Evolutionary conservation across 2,797 vertebrate genomes (phyloP).

Genomic region (Catostomus latipinnis): DNA sequence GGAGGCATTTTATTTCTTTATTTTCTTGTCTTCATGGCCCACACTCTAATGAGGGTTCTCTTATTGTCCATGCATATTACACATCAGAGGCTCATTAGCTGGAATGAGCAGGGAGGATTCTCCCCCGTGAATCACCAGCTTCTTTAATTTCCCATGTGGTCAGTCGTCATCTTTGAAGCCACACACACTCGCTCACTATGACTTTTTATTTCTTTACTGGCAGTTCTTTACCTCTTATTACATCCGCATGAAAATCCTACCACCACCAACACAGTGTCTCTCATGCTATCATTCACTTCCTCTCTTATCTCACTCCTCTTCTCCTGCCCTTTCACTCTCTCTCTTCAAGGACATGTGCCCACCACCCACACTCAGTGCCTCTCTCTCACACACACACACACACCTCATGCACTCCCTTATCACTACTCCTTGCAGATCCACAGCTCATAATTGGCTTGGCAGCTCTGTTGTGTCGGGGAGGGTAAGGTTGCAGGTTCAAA

Average conservation of each 20-base stretch:
- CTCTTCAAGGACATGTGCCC: slow-evolving; percentile 22
- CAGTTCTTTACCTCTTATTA: slow-evolving; percentile 32
- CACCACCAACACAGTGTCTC: slow-evolving; percentile 16
- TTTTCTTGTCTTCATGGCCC: slow-evolving; percentile 80
- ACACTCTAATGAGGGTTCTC: slow-evolving; percentile 78
- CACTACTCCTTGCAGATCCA: slow-evolving; percentile 33
- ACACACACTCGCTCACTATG: slow-evolving; percentile 28
- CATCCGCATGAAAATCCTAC: too few species aligned
- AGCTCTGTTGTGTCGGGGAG: slow-evolving; percentile 60
- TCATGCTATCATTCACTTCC: slow-evolving; percentile 32
- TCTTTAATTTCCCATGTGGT: slow-evolving; percentile 85
- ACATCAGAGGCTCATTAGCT: slow-evolving; percentile 85
- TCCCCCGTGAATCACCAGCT: slow-evolving; percentile 79
- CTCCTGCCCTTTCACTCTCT: slow-evolving; percentile 36
- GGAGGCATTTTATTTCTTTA: slow-evolving; percentile 77
- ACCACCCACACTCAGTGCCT: slow-evolving; percentile 23
- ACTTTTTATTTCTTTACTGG: neutral
- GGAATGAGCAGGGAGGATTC: slow-evolving; percentile 77
- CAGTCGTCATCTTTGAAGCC: slow-evolving; percentile 63
- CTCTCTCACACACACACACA: slow-evolving; percentile 13
- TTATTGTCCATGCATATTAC: slow-evolving; percentile 83
- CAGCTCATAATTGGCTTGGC: slow-evolving; percentile 71
- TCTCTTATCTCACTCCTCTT: slow-evolving; percentile 34
- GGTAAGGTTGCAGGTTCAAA: slow-evolving; percentile 68
- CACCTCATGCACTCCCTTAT: slow-evolving; percentile 19